phyloP scores from a whole-genome alignment of 2,888 invertebrate species.

The Rhimphoctona megacephalus region DNA sequence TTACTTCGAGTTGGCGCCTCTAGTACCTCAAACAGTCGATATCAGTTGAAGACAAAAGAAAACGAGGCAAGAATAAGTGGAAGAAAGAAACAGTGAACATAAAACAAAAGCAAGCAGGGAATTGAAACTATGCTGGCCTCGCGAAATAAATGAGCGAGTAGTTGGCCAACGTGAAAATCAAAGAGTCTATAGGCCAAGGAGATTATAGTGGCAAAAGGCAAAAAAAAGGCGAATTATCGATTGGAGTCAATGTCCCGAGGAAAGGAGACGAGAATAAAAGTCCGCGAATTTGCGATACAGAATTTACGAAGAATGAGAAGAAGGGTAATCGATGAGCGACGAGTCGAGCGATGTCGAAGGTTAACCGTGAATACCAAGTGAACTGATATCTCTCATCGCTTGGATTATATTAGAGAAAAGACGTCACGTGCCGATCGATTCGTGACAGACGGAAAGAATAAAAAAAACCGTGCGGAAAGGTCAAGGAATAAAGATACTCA shows the following conservation, averaged over 20 bases:
- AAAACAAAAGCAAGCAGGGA: background rate
- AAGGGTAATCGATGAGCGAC: constrained; percentile 62
- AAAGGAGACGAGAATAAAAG: constrained; percentile 62
- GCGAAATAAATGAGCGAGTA: constrained; percentile 44
- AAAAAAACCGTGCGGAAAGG: constrained; percentile 35
- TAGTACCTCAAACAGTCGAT: constrained; percentile 17
- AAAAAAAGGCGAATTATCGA: constrained; percentile 60
- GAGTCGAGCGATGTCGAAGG: constrained; percentile 64
- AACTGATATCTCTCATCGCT: constrained; percentile 43
- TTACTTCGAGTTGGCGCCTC: constrained; percentile 6
- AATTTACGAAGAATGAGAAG: constrained; percentile 53
- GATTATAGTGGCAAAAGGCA: constrained; percentile 20
- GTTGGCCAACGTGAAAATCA: constrained; percentile 26
- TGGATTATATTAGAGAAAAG: constrained; percentile 11
- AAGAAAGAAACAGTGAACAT: background rate
- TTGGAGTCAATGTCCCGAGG: constrained; percentile 68
- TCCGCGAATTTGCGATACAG: constrained; percentile 47
- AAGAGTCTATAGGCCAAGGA: constrained; percentile 17
- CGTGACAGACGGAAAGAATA: constrained; percentile 7
- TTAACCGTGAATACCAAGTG: constrained; percentile 63
- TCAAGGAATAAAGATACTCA: constrained; percentile 20
- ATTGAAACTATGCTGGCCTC: constrained; percentile 55
- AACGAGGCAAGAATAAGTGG: background rate
- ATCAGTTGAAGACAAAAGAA: background rate
- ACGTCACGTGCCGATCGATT: constrained; percentile 61